phyloP scores from a whole-genome alignment of 2,797 vertebrate species.

The Sebastiscus tertius region DNA sequence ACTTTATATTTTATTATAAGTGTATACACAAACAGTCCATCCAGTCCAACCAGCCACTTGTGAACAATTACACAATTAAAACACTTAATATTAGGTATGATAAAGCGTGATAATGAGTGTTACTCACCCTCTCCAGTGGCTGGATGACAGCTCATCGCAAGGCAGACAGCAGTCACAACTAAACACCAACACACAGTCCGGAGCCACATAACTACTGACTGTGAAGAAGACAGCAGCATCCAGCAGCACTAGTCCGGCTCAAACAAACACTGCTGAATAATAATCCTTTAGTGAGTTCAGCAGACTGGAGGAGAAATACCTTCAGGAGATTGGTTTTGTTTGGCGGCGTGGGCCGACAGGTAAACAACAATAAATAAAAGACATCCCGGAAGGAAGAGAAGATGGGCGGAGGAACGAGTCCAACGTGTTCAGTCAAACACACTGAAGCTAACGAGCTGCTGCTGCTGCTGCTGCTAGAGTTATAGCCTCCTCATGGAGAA shows the following conservation, averaged over 20 bases:
- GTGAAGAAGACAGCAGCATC: slow-evolving; percentile 41
- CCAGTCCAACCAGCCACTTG: background rate
- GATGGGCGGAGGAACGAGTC: slow-evolving; percentile 79
- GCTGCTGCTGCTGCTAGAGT: slow-evolving; percentile 38
- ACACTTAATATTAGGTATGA: background rate
- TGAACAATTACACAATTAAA: background rate
- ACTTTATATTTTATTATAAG: too few species aligned
- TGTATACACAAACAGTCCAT: too few species aligned
- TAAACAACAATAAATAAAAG: slow-evolving; percentile 81
- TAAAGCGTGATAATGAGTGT: background rate
- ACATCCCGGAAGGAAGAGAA: slow-evolving; percentile 69
- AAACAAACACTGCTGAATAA: slow-evolving; percentile 33
- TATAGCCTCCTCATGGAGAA: slow-evolving; percentile 44
- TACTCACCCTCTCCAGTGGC: slow-evolving; percentile 81
- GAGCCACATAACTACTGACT: slow-evolving; percentile 79
- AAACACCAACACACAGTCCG: slow-evolving; percentile 75
- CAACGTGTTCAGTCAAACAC: slow-evolving; percentile 77
- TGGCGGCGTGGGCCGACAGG: slow-evolving; percentile 63
- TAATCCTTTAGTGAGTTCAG: background rate
- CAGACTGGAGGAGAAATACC: slow-evolving; percentile 18
- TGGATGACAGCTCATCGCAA: slow-evolving; percentile 73
- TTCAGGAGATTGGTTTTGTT: slow-evolving; percentile 72
- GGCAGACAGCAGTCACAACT: slow-evolving; percentile 70
- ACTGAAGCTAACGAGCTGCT: slow-evolving; percentile 46
- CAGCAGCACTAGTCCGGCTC: slow-evolving; percentile 24